Evolutionary conservation across 2,113 vertebrate genomes (phyloP).

Genomic region (Plecotus auritus): DNA sequence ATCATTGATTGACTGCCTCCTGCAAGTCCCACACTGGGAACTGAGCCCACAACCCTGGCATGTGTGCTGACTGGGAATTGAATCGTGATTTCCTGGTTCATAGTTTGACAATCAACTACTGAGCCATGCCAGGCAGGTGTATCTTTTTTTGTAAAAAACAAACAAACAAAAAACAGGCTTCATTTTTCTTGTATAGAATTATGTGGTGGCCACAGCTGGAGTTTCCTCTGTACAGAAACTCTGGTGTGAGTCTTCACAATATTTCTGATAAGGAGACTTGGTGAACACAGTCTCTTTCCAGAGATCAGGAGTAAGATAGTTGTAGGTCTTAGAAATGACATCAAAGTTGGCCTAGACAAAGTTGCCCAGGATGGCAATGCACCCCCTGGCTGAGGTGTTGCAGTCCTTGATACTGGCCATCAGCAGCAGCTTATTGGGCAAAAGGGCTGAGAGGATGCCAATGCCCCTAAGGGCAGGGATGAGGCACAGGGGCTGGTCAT

Average conservation of each 20-base stretch:
- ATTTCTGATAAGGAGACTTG: neutral
- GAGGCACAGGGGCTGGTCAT: neutral
- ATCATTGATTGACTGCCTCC: no score
- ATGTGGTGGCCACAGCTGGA: neutral
- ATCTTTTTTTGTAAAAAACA: no score
- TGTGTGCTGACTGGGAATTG: no score
- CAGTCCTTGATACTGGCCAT: neutral
- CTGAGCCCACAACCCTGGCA: no score
- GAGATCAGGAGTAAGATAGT: neutral
- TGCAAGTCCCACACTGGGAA: no score
- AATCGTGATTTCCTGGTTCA: no score
- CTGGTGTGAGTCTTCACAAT: neutral
- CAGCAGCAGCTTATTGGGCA: neutral
- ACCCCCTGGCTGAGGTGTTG: neutral
- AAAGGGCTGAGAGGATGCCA: neutral
- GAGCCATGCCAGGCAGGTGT: no score
- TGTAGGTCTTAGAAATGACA: neutral
- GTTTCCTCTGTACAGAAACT: neutral
- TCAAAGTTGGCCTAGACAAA: neutral
- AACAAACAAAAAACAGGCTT: no score
- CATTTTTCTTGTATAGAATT: neutral
- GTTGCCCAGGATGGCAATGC: neutral
- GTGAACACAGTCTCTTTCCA: neutral
- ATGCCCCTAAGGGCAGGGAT: neutral
- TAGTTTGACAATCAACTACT: no score